Conservation (phyloP, 2,113 vertebrate species). For the Arvicanthis niloticus region DNA sequence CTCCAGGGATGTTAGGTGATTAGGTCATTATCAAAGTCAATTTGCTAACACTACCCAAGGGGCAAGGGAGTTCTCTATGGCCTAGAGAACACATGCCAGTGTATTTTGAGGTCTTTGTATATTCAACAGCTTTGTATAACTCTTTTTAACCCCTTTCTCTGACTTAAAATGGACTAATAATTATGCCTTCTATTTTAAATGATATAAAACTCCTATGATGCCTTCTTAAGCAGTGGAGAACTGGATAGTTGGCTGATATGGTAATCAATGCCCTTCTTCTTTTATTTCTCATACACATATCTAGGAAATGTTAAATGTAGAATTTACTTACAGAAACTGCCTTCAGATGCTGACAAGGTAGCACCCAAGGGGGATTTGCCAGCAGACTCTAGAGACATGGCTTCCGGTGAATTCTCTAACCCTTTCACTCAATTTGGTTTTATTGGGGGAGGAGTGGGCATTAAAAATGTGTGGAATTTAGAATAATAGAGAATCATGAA, state of each 20-base stretch:
- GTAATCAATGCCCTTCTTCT: neutral
- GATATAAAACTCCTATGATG: neutral
- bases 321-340: neutral
- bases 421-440: neutral
- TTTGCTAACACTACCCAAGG: neutral
- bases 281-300: neutral
- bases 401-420: neutral
- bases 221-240: neutral
- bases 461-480: neutral
- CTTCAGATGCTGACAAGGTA: neutral
- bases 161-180: neutral
- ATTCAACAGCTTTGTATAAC: neutral
- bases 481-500: neutral
- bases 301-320: neutral
- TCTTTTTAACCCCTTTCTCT: neutral
- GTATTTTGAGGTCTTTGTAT: neutral
- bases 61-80: neutral
- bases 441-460: neutral
- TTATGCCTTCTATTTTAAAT: neutral
- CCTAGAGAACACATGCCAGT: neutral
- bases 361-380: neutral
- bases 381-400: neutral
- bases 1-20: neutral
- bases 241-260: neutral
- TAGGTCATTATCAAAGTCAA: neutral